These are phyloP conservation scores for Brienomyrus longianalis DNA, from an alignment of 2,113 vertebrate species.

Conservation along the genomic window DNA sequence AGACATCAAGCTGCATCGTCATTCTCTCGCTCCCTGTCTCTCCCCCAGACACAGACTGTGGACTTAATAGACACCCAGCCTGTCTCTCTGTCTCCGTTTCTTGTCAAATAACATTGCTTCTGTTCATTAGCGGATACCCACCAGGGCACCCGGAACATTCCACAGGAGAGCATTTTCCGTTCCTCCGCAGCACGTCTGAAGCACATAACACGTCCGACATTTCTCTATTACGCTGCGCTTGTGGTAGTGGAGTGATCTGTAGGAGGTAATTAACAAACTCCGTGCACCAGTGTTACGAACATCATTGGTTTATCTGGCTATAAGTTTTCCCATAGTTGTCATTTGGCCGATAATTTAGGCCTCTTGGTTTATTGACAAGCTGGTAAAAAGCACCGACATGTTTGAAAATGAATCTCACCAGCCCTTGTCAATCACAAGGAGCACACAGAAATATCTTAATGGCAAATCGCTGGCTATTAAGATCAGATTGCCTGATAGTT, in stretches of 20 bases:
- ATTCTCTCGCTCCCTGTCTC: background rate
- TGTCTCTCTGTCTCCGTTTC: background rate
- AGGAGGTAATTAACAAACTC: background rate
- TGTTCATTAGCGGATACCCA: background rate
- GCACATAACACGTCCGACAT: background rate
- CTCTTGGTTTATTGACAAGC: background rate
- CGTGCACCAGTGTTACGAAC: background rate
- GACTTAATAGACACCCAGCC: background rate
- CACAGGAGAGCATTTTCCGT: background rate
- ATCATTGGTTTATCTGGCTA: background rate
- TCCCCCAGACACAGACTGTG: background rate
- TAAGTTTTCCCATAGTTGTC: background rate
- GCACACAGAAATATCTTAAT: conserved; percentile 13
- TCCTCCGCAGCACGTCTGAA: background rate
- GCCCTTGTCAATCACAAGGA: background rate
- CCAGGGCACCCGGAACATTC: background rate
- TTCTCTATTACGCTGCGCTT: background rate
- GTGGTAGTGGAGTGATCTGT: background rate
- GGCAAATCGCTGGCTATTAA: conserved; percentile 16
- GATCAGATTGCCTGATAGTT: conserved; percentile 5
- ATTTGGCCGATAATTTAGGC: background rate
- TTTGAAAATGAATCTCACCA: background rate
- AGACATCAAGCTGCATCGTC: background rate
- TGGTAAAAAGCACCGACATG: background rate
- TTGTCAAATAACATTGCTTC: background rate